Conservation (phyloP, 1,140 invertebrate genomes). For the Calliopsis andreniformis region DNA sequence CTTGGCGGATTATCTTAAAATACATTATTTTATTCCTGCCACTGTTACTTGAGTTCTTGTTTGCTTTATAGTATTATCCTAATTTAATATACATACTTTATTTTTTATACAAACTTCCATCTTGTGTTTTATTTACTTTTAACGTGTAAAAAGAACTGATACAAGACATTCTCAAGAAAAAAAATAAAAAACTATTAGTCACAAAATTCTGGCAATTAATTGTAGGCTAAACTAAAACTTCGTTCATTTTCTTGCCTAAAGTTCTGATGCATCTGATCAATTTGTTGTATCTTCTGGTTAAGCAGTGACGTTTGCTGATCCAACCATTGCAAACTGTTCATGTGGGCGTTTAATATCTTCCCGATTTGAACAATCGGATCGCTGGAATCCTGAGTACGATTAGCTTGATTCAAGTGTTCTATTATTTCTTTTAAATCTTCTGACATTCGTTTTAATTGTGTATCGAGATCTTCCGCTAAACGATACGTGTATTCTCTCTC, state of each 20-base stretch:
- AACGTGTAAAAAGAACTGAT: slow-evolving; percentile 1
- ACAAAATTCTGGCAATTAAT: slow-evolving; percentile 50
- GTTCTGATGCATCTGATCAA: slow-evolving; percentile 90
- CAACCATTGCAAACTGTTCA: slow-evolving; percentile 97
- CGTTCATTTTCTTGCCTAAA: slow-evolving; percentile 89
- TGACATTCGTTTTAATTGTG: slow-evolving; percentile 96
- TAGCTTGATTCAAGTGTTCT: slow-evolving; percentile 95
- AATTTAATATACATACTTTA: slow-evolving; percentile 32
- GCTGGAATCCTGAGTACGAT: slow-evolving; percentile 90
- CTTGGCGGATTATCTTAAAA: slow-evolving; percentile 82
- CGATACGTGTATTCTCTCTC: slow-evolving; percentile 94
- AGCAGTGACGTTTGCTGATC: slow-evolving; percentile 89
- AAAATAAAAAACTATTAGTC: not conserved
- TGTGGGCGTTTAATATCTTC: slow-evolving; percentile 97
- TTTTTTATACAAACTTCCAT: not conserved
- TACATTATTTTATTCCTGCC: slow-evolving; percentile 84
- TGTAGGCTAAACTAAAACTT: slow-evolving; percentile 83
- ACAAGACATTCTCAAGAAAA: not conserved
- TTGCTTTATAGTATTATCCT: not conserved
- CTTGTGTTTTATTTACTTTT: not conserved
- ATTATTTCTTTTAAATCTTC: slow-evolving; percentile 97
- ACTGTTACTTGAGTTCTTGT: slow-evolving; percentile 58
- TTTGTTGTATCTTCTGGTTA: slow-evolving; percentile 90
- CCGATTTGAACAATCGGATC: slow-evolving; percentile 96
- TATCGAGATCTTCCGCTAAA: slow-evolving; percentile 94